These are phyloP conservation scores for Varanus salvator DNA, from an alignment of 2,113 vertebrate species.

Conservation along the genomic window DNA sequence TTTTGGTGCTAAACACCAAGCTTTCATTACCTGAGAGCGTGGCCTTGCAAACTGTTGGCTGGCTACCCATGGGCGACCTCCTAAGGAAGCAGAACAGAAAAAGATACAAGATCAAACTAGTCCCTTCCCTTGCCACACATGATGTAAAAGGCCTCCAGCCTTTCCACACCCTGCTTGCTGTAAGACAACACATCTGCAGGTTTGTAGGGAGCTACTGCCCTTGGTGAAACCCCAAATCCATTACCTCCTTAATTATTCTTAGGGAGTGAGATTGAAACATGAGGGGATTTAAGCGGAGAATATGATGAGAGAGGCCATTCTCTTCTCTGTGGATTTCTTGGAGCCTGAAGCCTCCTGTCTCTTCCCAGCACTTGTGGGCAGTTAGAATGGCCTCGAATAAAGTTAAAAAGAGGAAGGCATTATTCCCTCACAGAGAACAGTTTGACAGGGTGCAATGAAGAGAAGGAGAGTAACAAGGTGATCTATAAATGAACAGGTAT, in stretches of 20 bases:
- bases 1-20: not conserved
- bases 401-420: not conserved
- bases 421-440: not conserved
- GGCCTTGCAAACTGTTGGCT: conserved; percentile 89
- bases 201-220: not conserved
- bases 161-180: not conserved
- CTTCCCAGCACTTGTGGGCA: not conserved
- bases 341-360: not conserved
- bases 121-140: not conserved
- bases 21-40: conserved; percentile 87
- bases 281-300: not conserved
- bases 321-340: not conserved
- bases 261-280: not conserved
- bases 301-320: not conserved
- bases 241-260: not conserved
- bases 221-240: not conserved
- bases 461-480: too few relatives aligned
- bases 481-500: too few relatives aligned
- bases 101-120: conserved; percentile 11
- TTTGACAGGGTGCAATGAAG: not conserved
- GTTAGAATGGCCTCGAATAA: not conserved
- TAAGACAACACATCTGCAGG: not conserved
- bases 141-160: not conserved
- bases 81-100: conserved; percentile 72
- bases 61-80: conserved; percentile 88